phyloP scores from a whole-genome alignment of 2,888 invertebrate species.

The Gastrophysa polygoni region DNA sequence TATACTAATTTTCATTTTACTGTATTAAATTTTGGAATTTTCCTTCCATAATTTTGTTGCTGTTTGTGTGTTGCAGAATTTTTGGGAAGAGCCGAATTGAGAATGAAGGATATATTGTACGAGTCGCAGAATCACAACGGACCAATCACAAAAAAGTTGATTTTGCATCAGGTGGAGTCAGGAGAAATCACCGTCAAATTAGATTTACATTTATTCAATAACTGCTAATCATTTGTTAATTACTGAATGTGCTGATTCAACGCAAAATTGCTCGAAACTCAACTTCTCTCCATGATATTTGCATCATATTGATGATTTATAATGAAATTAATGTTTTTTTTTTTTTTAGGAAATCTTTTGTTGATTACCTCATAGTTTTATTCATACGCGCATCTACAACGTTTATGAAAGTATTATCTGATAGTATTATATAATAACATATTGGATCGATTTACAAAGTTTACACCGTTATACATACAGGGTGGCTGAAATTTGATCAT shows the following conservation, averaged over 20 bases:
- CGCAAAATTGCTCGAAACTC: too few species aligned
- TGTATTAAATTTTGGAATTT: too few species aligned
- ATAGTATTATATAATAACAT: not conserved
- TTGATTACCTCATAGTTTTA: too few species aligned
- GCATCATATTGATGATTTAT: not conserved
- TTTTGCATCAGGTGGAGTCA: slow-evolving; percentile 70
- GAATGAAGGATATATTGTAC: slow-evolving; percentile 66
- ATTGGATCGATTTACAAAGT: not conserved
- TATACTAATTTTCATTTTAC: too few species aligned
- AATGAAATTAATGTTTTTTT: too few species aligned
- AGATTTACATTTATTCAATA: slow-evolving; percentile 69
- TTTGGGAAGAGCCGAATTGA: slow-evolving; percentile 72
- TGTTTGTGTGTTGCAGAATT: slow-evolving; percentile 66
- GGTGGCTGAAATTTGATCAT: too few species aligned
- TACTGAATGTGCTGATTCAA: not conserved
- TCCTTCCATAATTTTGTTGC: too few species aligned
- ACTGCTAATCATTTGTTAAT: slow-evolving; percentile 32
- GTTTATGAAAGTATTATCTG: not conserved
- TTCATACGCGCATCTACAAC: not conserved
- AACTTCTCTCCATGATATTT: too few species aligned
- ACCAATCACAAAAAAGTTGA: slow-evolving; percentile 69
- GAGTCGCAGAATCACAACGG: slow-evolving; percentile 65
- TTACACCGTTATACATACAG: not conserved
- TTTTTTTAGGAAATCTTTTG: too few species aligned
- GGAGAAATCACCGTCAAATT: slow-evolving; percentile 74